Evolutionary conservation across 1,140 invertebrate species (phyloP).

Genomic region (Solenopsis fugax): DNA sequence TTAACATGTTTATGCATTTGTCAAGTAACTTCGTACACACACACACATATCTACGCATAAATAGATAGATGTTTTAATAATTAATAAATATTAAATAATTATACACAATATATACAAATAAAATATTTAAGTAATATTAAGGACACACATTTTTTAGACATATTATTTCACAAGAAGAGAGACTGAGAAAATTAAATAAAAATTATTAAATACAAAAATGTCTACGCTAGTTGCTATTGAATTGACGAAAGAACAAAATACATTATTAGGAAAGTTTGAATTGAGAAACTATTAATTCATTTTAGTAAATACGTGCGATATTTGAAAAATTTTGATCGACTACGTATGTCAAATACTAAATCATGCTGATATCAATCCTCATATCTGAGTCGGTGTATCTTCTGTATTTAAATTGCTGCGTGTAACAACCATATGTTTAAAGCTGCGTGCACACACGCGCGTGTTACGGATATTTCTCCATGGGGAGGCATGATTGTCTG

Average conservation of each 20-base stretch:
- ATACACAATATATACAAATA: neutral
- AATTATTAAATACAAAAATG: neutral
- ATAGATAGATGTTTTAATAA: neutral
- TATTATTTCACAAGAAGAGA: neutral
- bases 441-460: neutral
- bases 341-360: neutral
- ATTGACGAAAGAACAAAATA: neutral
- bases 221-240: neutral
- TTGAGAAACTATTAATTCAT: neutral
- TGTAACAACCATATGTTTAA: constrained; percentile 3
- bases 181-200: neutral
- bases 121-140: neutral
- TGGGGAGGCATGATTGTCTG: neutral
- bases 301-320: neutral
- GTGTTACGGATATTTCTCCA: neutral
- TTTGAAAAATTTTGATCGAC: neutral
- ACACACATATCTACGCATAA: no score
- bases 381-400: neutral
- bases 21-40: neutral
- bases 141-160: neutral
- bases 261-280: neutral
- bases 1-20: neutral
- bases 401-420: neutral
- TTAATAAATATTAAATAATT: neutral
- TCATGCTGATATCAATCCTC: neutral